Evolutionary conservation across 2,113 vertebrate genomes (phyloP).

Genomic region (Psittacara wagleri): DNA sequence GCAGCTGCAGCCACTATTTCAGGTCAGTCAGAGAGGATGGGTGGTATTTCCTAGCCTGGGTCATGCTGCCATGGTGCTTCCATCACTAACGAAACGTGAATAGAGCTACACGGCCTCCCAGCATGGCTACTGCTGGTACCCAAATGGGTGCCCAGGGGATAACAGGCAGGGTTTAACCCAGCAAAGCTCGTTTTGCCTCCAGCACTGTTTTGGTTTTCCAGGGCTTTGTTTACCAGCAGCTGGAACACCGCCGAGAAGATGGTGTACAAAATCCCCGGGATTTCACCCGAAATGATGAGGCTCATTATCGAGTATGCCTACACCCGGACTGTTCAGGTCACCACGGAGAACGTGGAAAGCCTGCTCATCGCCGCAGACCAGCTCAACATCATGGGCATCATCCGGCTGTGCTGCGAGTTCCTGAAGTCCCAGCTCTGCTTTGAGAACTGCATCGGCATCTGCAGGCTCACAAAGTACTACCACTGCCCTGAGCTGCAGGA

Average conservation of each 20-base stretch:
- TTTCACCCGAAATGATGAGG: conserved; percentile 78
- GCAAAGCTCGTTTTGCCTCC: neutral
- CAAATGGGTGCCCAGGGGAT: neutral
- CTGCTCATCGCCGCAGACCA: conserved; percentile 78
- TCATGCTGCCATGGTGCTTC: neutral
- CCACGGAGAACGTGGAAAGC: conserved; percentile 66
- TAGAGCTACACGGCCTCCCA: neutral
- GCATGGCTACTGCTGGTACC: neutral
- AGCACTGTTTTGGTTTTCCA: conserved; percentile 11
- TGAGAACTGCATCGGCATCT: conserved; percentile 83
- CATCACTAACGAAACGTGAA: neutral
- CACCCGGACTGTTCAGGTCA: conserved; percentile 73
- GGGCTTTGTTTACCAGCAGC: conserved; percentile 78
- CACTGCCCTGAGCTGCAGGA: conserved; percentile 60
- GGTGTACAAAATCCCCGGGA: conserved; percentile 74
- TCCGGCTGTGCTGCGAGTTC: conserved; percentile 77
- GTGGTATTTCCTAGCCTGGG: neutral
- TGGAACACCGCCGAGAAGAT: conserved; percentile 73
- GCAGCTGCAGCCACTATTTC: conserved; percentile 84
- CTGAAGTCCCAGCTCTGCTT: conserved; percentile 72
- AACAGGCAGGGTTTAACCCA: neutral
- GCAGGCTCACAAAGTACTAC: conserved; percentile 74
- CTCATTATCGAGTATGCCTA: conserved; percentile 82
- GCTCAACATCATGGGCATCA: conserved; percentile 73
- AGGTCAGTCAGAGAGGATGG: conserved; percentile 61